These are phyloP conservation scores for Caenorhabditis imperialis DNA, from an alignment of 2,888 invertebrate species.

Conservation along the genomic window DNA sequence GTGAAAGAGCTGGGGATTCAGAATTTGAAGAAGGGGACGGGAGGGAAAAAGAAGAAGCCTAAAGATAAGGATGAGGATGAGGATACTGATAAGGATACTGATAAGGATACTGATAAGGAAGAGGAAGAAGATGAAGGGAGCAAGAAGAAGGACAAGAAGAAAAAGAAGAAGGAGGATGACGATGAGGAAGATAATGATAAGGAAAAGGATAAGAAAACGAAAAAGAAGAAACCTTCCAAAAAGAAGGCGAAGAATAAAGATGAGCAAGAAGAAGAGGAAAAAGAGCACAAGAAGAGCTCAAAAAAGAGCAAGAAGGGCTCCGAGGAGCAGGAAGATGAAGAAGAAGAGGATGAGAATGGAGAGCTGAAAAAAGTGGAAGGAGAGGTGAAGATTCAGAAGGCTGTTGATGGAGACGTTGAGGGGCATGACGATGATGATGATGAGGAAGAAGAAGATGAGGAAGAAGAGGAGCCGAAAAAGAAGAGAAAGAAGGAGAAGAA, in stretches of 20 bases:
- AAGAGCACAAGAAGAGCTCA: slow-evolving; percentile 10
- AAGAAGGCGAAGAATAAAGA: neutral
- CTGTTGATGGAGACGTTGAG: slow-evolving; percentile 35
- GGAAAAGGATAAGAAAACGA: neutral
- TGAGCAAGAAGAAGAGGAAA: slow-evolving; percentile 4
- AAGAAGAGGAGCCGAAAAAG: slow-evolving; percentile 14
- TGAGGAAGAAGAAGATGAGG: neutral
- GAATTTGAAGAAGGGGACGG: neutral
- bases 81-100: neutral
- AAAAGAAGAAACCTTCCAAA: neutral
- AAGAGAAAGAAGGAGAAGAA: slow-evolving; percentile 13
- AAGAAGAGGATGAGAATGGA: slow-evolving; percentile 19
- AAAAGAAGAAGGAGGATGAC: slow-evolving; percentile 15
- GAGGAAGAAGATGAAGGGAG: slow-evolving; percentile 1
- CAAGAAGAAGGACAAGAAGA: slow-evolving; percentile 1
- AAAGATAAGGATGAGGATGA: neutral
- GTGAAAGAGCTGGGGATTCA: slow-evolving; percentile 28
- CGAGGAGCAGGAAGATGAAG: slow-evolving; percentile 23
- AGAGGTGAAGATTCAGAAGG: slow-evolving; percentile 27
- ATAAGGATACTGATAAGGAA: neutral
- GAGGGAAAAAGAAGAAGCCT: neutral
- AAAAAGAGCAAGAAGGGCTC: slow-evolving; percentile 28
- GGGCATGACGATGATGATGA: slow-evolving; percentile 10
- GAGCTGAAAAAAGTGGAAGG: slow-evolving; percentile 25
- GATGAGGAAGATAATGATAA: slow-evolving; percentile 15